A percentile compares a stretch with the other conserved stretches of the same genome.
Conservation (phyloP, 2,113 vertebrate species). For the Platanista minor region DNA sequence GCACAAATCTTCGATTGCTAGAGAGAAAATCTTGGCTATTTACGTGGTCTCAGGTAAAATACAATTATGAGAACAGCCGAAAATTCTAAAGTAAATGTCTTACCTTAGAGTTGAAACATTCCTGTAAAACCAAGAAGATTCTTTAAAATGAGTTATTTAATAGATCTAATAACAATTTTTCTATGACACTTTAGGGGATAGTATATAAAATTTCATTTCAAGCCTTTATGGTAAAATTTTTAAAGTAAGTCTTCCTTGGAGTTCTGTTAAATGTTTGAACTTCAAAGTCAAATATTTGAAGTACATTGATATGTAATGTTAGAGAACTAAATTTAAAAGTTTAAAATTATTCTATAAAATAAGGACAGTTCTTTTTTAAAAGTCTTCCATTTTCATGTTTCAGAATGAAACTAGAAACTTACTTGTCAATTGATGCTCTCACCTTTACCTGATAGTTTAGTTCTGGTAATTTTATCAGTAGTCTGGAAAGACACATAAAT, state of each 20-base stretch:
- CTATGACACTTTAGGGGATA: background rate
- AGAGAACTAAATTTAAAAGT: constrained; percentile 1
- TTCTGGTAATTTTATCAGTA: constrained; percentile 95
- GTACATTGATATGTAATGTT: background rate
- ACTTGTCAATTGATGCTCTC: constrained; percentile 98
- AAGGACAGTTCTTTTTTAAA: background rate
- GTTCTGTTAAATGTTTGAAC: background rate
- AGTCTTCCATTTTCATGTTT: background rate
- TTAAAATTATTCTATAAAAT: constrained; percentile 15
- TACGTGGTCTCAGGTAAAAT: background rate
- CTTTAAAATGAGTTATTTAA: constrained; percentile 35
- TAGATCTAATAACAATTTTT: background rate
- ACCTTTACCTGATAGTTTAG: constrained; percentile 97
- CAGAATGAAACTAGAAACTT: constrained; percentile 73
- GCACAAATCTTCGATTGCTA: constrained; percentile 94
- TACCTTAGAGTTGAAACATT: constrained; percentile 95
- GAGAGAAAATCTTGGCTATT: constrained; percentile 47
- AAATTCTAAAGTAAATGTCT: constrained; percentile 69
- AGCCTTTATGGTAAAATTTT: background rate
- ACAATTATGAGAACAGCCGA: background rate
- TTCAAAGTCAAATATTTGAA: constrained; percentile 52
- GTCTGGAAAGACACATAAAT: constrained; percentile 79
- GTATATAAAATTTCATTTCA: background rate
- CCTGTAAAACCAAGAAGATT: constrained; percentile 81
- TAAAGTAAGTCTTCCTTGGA: background rate